Conservation (phyloP, 1,140 invertebrate genomes). For the Orchesella cincta region DNA sequence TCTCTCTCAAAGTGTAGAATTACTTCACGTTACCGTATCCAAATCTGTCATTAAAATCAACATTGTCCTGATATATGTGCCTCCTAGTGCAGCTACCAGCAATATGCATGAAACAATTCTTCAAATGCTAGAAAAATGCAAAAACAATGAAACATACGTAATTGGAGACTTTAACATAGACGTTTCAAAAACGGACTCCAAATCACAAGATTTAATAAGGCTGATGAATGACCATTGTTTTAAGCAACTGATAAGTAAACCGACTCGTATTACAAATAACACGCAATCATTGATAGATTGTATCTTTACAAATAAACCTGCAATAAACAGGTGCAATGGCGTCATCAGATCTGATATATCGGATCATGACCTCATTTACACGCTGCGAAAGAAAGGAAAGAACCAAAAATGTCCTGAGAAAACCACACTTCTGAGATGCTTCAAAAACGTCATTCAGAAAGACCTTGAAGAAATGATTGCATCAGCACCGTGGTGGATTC, state of each 20-base stretch:
- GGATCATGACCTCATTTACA: background rate
- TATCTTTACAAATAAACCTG: background rate
- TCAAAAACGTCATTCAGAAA: background rate
- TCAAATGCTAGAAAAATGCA: background rate
- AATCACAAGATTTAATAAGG: background rate
- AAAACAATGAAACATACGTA: background rate
- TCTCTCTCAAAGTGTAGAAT: background rate
- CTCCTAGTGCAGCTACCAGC: background rate
- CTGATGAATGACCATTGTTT: background rate
- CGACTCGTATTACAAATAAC: background rate
- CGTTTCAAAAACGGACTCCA: background rate
- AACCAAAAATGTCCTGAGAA: background rate
- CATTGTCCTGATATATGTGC: background rate
- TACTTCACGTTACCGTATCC: background rate
- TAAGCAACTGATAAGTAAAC: background rate
- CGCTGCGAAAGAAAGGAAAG: background rate
- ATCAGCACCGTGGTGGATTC: background rate
- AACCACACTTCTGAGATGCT: background rate
- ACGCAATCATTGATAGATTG: background rate
- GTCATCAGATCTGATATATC: background rate
- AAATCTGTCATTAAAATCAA: background rate
- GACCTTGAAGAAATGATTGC: background rate
- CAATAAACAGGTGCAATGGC: background rate
- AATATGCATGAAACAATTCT: background rate
- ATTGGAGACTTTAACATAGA: background rate